Evolutionary conservation across 2,797 vertebrate genomes (phyloP).

Genomic region (Euthynnus affinis): DNA sequence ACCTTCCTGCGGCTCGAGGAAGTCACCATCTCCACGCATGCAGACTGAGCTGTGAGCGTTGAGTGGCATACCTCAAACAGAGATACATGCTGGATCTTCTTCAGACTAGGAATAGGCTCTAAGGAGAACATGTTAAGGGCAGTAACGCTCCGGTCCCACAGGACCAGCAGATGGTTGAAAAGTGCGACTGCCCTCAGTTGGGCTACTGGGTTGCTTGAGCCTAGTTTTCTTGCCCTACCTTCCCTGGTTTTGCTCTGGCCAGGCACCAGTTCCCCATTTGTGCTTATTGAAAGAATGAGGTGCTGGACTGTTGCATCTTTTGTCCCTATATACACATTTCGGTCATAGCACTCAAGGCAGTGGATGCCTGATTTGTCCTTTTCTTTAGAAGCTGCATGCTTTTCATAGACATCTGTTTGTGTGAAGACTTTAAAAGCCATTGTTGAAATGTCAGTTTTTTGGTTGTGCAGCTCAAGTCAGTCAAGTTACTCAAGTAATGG

Average conservation of each 20-base stretch:
- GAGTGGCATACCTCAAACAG: conserved; percentile 68
- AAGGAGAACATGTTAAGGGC: conserved; percentile 84
- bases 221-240: conserved; percentile 76
- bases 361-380: conserved; percentile 77
- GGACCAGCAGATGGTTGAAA: conserved; percentile 82
- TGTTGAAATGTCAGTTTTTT: background rate
- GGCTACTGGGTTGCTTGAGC: conserved; percentile 67
- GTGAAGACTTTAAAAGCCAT: conserved; percentile 78
- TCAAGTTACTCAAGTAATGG: background rate
- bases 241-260: conserved; percentile 54
- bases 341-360: conserved; percentile 76
- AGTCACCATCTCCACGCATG: conserved; percentile 69
- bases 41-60: background rate
- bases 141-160: conserved; percentile 76
- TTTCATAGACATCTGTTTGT: conserved; percentile 70
- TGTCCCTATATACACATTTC: conserved; percentile 79
- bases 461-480: conserved; percentile 4
- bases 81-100: conserved; percentile 80
- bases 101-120: conserved; percentile 72
- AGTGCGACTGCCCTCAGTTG: conserved; percentile 77
- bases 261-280: conserved; percentile 23
- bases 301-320: conserved; percentile 77
- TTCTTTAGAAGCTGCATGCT: conserved; percentile 67
- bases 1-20: conserved; percentile 74
- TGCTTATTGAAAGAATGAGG: conserved; percentile 49